Evolutionary conservation across 2,113 vertebrate genomes (phyloP).

Genomic region (Speoplatyrhinus poulsoni): DNA sequence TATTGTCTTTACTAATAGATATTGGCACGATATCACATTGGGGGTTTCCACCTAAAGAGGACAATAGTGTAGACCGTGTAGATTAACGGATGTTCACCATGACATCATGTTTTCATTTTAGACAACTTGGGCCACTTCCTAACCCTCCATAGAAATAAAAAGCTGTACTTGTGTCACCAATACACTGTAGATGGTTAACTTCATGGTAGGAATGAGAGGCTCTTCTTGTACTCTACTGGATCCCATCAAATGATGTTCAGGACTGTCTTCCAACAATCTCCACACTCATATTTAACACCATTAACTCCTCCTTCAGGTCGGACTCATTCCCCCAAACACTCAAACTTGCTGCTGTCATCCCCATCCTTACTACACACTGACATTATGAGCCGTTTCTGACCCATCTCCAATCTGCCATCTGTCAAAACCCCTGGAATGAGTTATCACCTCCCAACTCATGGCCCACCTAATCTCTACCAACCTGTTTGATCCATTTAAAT

Average conservation of each 20-base stretch:
- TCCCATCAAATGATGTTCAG: constrained; percentile 1
- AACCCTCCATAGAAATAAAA: no score
- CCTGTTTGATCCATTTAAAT: no score
- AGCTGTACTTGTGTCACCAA: not conserved
- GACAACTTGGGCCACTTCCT: no score
- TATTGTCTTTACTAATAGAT: no score
- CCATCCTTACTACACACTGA: not conserved
- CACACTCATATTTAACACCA: not conserved
- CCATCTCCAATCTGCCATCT: not conserved
- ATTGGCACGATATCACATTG: no score
- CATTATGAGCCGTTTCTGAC: not conserved
- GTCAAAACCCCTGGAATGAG: constrained; percentile 1
- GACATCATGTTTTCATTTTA: no score
- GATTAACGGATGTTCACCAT: no score
- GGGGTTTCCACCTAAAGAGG: no score
- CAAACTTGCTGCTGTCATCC: not conserved
- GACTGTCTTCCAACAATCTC: constrained; percentile 3
- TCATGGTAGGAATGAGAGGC: not conserved
- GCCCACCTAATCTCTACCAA: no score
- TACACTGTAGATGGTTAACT: not conserved
- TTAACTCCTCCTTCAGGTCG: not conserved
- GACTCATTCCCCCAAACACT: not conserved
- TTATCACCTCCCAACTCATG: no score
- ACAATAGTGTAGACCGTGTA: no score
- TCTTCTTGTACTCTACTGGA: not conserved